These are phyloP conservation scores for Onychomys leucogaster DNA, from an alignment of 2,797 vertebrate species.

Conservation along the genomic window DNA sequence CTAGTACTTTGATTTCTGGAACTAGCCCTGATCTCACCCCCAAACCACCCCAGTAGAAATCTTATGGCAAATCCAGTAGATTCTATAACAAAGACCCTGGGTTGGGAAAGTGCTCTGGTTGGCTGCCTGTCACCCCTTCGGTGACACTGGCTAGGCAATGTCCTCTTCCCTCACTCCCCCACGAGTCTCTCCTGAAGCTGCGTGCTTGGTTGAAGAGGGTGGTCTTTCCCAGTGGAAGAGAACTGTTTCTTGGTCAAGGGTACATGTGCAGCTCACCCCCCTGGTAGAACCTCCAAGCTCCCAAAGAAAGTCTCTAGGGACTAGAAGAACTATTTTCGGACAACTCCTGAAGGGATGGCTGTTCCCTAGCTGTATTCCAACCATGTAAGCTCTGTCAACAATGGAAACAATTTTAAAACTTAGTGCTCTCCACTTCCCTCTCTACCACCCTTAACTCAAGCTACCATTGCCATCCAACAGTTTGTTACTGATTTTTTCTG, in stretches of 20 bases:
- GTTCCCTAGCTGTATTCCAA: not conserved
- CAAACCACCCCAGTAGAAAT: not conserved
- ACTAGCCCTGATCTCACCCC: not conserved
- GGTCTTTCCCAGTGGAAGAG: not conserved
- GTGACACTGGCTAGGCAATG: not conserved
- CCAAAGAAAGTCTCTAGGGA: not conserved
- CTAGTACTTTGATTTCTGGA: slow-evolving; percentile 26
- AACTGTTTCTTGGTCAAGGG: not conserved
- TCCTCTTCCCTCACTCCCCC: too few species aligned
- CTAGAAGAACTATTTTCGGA: not conserved
- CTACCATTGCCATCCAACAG: not conserved
- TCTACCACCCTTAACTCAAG: slow-evolving; percentile 3
- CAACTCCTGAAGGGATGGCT: not conserved
- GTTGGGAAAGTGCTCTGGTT: not conserved
- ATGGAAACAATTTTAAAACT: not conserved
- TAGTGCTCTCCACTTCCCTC: not conserved
- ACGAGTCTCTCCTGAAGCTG: not conserved
- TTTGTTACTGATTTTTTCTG: slow-evolving; percentile 8
- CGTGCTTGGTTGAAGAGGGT: not conserved
- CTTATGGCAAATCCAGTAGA: not conserved
- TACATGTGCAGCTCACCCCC: too few species aligned
- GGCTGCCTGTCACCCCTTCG: not conserved
- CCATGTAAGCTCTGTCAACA: not conserved
- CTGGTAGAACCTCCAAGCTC: not conserved
- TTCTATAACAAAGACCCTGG: not conserved